Conservation (phyloP, 2,113 vertebrate species). For the Hemichromis elongatus region DNA sequence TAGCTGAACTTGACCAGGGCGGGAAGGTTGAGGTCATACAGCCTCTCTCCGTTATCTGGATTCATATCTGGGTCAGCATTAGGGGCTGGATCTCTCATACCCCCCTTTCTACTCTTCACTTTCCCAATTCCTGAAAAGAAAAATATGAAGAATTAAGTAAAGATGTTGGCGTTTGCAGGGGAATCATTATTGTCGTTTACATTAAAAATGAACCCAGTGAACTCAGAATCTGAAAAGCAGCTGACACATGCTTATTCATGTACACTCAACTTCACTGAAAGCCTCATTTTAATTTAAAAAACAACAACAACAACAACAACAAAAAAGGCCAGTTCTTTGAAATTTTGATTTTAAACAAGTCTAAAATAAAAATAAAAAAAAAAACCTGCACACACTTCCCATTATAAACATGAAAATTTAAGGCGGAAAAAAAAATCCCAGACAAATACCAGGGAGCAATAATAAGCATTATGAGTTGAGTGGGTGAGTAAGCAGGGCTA, state of each 20-base stretch:
- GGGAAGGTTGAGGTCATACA: constrained; percentile 88
- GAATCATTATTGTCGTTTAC: background rate
- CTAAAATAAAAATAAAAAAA: background rate
- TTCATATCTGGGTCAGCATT: constrained; percentile 78
- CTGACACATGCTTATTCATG: background rate
- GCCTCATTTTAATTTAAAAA: background rate
- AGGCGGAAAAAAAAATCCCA: background rate
- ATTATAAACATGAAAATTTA: background rate
- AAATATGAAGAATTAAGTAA: background rate
- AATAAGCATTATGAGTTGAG: constrained; percentile 38
- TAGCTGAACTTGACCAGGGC: constrained; percentile 90
- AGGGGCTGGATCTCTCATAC: constrained; percentile 80
- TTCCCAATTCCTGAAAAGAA: constrained; percentile 81
- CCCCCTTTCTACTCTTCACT: constrained; percentile 82
- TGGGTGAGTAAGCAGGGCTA: constrained; percentile 1
- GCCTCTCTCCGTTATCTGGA: constrained; percentile 80
- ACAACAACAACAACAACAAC: too few relatives aligned
- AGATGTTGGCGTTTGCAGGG: background rate
- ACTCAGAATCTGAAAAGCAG: background rate
- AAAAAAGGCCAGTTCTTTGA: background rate
- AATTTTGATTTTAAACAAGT: background rate
- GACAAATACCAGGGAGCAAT: constrained; percentile 39
- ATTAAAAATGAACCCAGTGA: background rate
- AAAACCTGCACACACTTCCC: background rate
- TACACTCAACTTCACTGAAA: background rate